Evolutionary conservation across 1,140 invertebrate genomes (phyloP).

Genomic region (Brachionus calyciflorus): DNA sequence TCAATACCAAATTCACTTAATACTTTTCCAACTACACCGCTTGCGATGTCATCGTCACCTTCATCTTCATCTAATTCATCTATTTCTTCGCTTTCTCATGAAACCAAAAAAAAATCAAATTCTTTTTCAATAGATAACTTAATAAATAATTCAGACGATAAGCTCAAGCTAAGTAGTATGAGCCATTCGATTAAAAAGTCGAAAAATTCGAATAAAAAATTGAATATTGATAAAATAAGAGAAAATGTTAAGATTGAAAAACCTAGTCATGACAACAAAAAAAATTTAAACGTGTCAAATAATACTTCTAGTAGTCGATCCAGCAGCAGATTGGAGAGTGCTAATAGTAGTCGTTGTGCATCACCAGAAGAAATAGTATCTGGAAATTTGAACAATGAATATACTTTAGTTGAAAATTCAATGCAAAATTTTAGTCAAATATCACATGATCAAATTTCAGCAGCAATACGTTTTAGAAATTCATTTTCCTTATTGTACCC

Average conservation of each 20-base stretch:
- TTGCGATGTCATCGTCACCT: constrained; percentile 5
- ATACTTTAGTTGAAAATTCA: neutral
- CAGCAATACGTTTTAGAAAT: constrained; percentile 12
- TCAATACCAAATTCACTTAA: neutral
- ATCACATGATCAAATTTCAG: neutral
- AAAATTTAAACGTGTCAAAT: constrained; percentile 1
- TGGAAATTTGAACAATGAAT: neutral
- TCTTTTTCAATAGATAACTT: constrained; percentile 18
- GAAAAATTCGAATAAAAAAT: constrained; percentile 23
- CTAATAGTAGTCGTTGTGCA: constrained; percentile 25
- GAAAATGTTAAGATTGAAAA: neutral
- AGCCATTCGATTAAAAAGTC: neutral
- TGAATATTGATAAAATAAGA: neutral
- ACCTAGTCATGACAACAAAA: neutral
- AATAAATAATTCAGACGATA: constrained; percentile 12
- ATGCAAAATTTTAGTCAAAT: neutral
- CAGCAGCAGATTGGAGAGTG: constrained; percentile 11
- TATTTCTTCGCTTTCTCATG: neutral
- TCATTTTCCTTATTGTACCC: neutral
- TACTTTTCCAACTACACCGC: neutral
- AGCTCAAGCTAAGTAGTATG: neutral
- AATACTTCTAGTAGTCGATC: constrained; percentile 20
- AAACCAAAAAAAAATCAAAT: constrained; percentile 8
- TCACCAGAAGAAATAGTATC: constrained; percentile 15
- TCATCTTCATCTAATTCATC: constrained; percentile 10